Conservation (phyloP, 2,888 invertebrate genomes). For the Drosophila rellima region DNA sequence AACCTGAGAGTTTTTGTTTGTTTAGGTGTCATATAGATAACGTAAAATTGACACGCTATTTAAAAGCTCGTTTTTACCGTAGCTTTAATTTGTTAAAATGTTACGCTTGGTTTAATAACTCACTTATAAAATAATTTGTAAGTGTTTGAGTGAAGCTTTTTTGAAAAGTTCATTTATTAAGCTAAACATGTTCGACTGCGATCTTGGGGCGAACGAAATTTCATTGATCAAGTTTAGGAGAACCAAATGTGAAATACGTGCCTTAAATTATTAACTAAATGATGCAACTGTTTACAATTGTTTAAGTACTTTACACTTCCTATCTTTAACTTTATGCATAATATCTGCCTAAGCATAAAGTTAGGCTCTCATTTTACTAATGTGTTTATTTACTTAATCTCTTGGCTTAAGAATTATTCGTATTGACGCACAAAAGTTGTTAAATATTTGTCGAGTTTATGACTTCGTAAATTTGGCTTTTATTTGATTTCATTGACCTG, state of each 20-base stretch:
- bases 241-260: conserved; percentile 41
- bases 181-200: conserved; percentile 41
- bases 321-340: not conserved
- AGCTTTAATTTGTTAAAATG: conserved; percentile 15
- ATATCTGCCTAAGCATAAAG: conserved; percentile 3
- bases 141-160: not conserved
- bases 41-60: not conserved
- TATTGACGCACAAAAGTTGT: conserved; percentile 7
- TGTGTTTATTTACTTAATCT: conserved; percentile 1
- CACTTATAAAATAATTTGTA: not conserved
- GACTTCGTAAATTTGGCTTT: conserved; percentile 20
- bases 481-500: conserved; percentile 15
- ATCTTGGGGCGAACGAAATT: conserved; percentile 37
- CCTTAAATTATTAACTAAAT: conserved; percentile 26
- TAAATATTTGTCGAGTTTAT: conserved; percentile 36
- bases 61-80: conserved; percentile 3
- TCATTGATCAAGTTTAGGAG: conserved; percentile 45
- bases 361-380: not conserved
- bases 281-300: conserved; percentile 24
- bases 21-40: conserved; percentile 8
- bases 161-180: conserved; percentile 25
- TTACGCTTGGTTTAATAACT: conserved; percentile 14
- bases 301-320: conserved; percentile 7
- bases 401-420: conserved; percentile 2
- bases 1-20: conserved; percentile 2